Conservation (phyloP, 2,888 invertebrate species). For the Allophyes oxyacanthae region DNA sequence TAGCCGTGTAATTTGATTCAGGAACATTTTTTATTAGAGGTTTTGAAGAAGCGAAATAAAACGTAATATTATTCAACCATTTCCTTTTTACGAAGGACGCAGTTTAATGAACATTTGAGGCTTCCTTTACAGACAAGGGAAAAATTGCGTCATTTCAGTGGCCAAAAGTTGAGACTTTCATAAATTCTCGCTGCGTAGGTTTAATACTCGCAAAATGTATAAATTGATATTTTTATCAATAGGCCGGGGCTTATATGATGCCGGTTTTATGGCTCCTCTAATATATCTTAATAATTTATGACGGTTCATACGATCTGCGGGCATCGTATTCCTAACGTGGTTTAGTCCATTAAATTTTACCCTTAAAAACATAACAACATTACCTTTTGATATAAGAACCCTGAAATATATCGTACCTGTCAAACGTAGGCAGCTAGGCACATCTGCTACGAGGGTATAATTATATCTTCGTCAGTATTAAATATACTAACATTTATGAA, state of each 20-base stretch:
- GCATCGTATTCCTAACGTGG: slow-evolving; percentile 5
- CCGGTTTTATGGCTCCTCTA: slow-evolving; percentile 11
- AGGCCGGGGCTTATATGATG: neutral
- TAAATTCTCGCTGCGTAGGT: neutral
- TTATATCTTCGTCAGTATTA: too few relatives aligned
- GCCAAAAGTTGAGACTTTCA: neutral
- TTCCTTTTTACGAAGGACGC: slow-evolving; percentile 7
- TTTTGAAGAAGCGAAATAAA: slow-evolving; percentile 8
- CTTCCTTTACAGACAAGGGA: slow-evolving; percentile 14
- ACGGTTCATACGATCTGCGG: slow-evolving; percentile 4
- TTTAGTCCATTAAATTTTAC: slow-evolving; percentile 12
- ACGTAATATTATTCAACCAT: slow-evolving; percentile 27
- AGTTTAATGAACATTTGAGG: slow-evolving; percentile 17
- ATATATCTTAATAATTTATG: slow-evolving; percentile 20
- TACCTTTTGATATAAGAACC: slow-evolving; percentile 1
- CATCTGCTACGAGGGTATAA: too few relatives aligned
- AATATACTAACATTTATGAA: too few relatives aligned
- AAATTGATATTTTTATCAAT: slow-evolving; percentile 7
- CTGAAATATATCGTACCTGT: slow-evolving; percentile 1
- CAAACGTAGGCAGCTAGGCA: too few relatives aligned
- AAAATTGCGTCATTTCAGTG: neutral
- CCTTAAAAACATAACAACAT: slow-evolving; percentile 10
- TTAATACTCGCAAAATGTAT: neutral
- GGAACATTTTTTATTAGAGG: slow-evolving; percentile 15
- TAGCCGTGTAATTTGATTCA: slow-evolving; percentile 27